Base-by-base conservation (phyloP, 2,888 invertebrate species). In the Steinernema carpocapsae region DNA sequence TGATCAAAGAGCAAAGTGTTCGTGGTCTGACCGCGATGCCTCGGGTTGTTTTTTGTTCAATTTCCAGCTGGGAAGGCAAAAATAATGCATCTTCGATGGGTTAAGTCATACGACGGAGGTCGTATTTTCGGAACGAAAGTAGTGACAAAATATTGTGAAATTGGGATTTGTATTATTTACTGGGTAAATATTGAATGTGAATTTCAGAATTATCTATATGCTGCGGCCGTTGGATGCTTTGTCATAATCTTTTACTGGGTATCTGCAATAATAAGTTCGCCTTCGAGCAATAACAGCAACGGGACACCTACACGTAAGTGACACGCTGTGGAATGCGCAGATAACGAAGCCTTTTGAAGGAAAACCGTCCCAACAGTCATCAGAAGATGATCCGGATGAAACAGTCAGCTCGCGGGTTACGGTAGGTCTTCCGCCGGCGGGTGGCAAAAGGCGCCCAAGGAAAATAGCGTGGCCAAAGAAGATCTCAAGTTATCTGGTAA, bases 311-410 rank as follows among this genome's bases (percentile, higher is more conserved):
- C 29, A 32, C 24, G 64, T 64, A 32, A 64, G 29, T 32, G 19
- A 10, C 2, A 64, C 2, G 29, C 29, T 32, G 4, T 17, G 26
- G 14, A 32, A 64, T 32, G 48, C 3, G 17, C 17, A 24, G 12
- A 56, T 56, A 19, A 56, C 3, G 2, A 19, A 7, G 43, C 4
- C 6, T 26, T 26, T 14, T 64, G 1, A 4, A 64, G 64, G 64
- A 64, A 64, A 64, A 32, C 64, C 64, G 29, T 64, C 64, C 10
- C 64, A 64, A n/a, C 64, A 64, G 64, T 64, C 64, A 32, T 64
- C 64, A 37, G 64, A 64, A 32, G 64, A 64, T 64, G 64, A 64
- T 17, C 64, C 64, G 4, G 64, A 64, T 26, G 64, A 64, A 32
- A 4, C 22, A 4, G 22, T 64, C 7, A 64, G 64, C 19, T 26